phyloP scores from a whole-genome alignment of 1,140 invertebrate genomes.

The Calosoma granatense region DNA sequence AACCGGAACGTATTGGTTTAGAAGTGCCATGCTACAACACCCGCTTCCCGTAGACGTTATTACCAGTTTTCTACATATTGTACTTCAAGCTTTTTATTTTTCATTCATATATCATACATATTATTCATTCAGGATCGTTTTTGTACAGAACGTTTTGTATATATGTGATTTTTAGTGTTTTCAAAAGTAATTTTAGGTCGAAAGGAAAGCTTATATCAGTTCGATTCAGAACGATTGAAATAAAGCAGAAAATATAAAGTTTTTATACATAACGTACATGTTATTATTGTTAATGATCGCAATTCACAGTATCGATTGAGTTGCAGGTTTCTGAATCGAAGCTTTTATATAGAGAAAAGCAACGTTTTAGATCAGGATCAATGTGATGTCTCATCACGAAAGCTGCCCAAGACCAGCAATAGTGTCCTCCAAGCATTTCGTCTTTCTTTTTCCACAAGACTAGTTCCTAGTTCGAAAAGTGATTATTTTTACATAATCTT shows the following conservation, averaged over 20 bases:
- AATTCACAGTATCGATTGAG: too few relatives aligned
- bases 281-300: too few relatives aligned
- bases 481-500: neutral
- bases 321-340: neutral
- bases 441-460: neutral
- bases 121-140: slow-evolving; percentile 27
- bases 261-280: too few relatives aligned
- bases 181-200: slow-evolving; percentile 10
- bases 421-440: slow-evolving; percentile 13
- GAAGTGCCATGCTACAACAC: slow-evolving; percentile 30
- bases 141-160: slow-evolving; percentile 14
- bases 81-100: neutral
- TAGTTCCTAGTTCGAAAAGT: neutral
- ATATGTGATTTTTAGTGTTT: slow-evolving; percentile 23
- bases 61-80: neutral
- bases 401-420: slow-evolving; percentile 36
- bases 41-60: neutral
- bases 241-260: too few relatives aligned
- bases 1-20: slow-evolving; percentile 22
- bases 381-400: slow-evolving; percentile 17
- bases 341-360: slow-evolving; percentile 11
- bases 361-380: slow-evolving; percentile 10
- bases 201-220: neutral
- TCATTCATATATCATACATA: neutral
- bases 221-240: neutral